A percentile compares a stretch with the other conserved stretches of the same genome.
Evolutionary conservation across 30 jellyfish, hydroid and myxozoan genomes (phyloP).

Genomic region (Phacellophora camtschatica): DNA sequence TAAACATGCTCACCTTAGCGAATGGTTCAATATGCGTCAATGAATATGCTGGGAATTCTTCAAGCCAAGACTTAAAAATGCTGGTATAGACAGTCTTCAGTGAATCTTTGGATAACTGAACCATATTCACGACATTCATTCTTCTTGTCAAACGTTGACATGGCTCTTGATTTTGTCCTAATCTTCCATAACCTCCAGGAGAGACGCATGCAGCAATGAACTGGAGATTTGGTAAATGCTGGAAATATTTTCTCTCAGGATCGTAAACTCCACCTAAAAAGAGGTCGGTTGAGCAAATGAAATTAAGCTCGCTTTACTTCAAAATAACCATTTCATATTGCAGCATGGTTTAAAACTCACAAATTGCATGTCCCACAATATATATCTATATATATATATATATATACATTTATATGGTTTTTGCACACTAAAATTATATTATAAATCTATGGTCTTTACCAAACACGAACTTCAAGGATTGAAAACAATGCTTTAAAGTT

Average conservation of each 20-base stretch:
- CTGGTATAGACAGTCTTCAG: slow-evolving; percentile 50
- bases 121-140: slow-evolving; percentile 25
- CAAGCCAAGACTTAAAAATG: slow-evolving; percentile 72
- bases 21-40: slow-evolving; percentile 60
- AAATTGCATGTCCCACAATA: no score
- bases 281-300: not conserved
- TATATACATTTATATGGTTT: no score
- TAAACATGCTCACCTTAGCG: slow-evolving; percentile 70
- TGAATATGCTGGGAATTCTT: slow-evolving; percentile 63
- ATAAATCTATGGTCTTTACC: no score
- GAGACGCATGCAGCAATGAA: slow-evolving; percentile 60
- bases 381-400: no score
- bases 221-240: slow-evolving; percentile 70
- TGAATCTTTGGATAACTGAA: slow-evolving; percentile 13
- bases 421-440: no score
- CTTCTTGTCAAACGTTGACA: slow-evolving; percentile 48
- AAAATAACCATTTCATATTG: no score
- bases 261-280: slow-evolving; percentile 70
- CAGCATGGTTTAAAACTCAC: no score
- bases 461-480: no score
- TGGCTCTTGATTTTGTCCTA: not conserved
- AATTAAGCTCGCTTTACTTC: not conserved
- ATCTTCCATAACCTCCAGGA: not conserved
- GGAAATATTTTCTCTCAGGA: slow-evolving; percentile 62
- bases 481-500: no score